Evolutionary conservation across 2,888 invertebrate genomes (phyloP).

Genomic region (Bibio marci): DNA sequence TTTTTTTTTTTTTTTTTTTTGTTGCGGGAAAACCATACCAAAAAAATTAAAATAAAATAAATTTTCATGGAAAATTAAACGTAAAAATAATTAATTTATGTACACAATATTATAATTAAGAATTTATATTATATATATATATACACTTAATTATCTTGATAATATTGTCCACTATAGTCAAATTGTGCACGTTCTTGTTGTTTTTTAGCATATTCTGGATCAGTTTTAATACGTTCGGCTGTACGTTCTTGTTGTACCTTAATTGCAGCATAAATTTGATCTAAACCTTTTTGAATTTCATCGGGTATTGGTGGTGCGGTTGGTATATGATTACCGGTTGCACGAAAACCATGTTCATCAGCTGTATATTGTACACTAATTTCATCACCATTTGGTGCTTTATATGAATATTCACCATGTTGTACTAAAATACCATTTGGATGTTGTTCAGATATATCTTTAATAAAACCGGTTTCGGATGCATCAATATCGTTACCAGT

Average conservation of each 20-base stretch:
- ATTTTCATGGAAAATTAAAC: too few species aligned
- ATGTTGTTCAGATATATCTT: slow-evolving; percentile 42
- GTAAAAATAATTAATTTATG: too few species aligned
- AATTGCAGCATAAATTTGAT: slow-evolving; percentile 73
- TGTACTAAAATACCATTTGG: slow-evolving; percentile 53
- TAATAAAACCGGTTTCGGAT: slow-evolving; percentile 61
- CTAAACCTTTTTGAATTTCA: slow-evolving; percentile 74
- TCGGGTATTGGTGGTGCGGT: slow-evolving; percentile 53
- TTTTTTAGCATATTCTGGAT: slow-evolving; percentile 28
- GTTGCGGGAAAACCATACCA: too few species aligned
- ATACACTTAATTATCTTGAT: too few species aligned
- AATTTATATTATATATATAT: too few species aligned
- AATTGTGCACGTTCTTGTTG: slow-evolving; percentile 28
- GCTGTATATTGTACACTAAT: slow-evolving; percentile 64
- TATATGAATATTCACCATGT: slow-evolving; percentile 62
- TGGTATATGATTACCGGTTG: slow-evolving; percentile 65
- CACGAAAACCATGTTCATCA: slow-evolving; percentile 67
- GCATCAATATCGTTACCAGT: slow-evolving; percentile 69
- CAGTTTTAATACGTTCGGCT: slow-evolving; percentile 28
- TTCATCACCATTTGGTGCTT: slow-evolving; percentile 55
- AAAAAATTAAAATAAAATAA: too few species aligned
- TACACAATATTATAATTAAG: too few species aligned
- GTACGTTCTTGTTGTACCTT: slow-evolving; percentile 37
- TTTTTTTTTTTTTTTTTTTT: too few species aligned
- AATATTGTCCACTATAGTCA: slow-evolving; percentile 45